Evolutionary conservation across 1,140 invertebrate species (phyloP), one percentile per base, ranked within the genome.

Genomic region (Proctacanthus coquilletti): DNA sequence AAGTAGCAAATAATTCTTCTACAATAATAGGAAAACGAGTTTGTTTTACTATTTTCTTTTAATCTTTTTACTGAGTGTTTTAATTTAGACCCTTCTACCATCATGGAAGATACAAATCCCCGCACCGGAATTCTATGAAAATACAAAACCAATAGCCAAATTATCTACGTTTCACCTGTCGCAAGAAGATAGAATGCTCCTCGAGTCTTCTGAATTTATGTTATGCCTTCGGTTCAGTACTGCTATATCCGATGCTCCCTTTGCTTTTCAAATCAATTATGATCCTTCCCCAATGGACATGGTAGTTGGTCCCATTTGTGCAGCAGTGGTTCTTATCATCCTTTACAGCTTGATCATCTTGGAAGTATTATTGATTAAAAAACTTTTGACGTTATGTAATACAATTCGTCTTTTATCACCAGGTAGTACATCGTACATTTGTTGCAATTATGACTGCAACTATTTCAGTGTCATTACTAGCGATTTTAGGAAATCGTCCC

Each of bases 331-430:
- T 18, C 53, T 86, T 1, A 14, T 75, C 3, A 70, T 72, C 4
- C 65, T 86, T 11, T 86, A 86, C 48, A 45, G 75, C 3, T 48
- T 84, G 2, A 78, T 86, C 34, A 75, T 85, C 41, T 81, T 80
- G 53, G 82, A 85, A 55, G 75, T 81, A 46, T 46, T 15, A 18
- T 10, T 27, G 14, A 21, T 34, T 11, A 14, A 27, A 9, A 38
- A 19, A 38, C n/a, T 30, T 30, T 29, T 38, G 4, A 20, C 13
- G 10, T 20, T 35, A 3, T n/a, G n/a, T n/a, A n/a, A n/a, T 4
- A 3, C 13, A 40, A 33, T 27, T 30, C 13, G 11, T 20, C 20
- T 29, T 19, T 10, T 29, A 13, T 32, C 19, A 30, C n/a, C 40
- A 72, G 70, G 42, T 73, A 14, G 57, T 75, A 2, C 72, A 86